Evolutionary conservation across 1,140 invertebrate genomes (phyloP).

Genomic region (Apis laboriosa): DNA sequence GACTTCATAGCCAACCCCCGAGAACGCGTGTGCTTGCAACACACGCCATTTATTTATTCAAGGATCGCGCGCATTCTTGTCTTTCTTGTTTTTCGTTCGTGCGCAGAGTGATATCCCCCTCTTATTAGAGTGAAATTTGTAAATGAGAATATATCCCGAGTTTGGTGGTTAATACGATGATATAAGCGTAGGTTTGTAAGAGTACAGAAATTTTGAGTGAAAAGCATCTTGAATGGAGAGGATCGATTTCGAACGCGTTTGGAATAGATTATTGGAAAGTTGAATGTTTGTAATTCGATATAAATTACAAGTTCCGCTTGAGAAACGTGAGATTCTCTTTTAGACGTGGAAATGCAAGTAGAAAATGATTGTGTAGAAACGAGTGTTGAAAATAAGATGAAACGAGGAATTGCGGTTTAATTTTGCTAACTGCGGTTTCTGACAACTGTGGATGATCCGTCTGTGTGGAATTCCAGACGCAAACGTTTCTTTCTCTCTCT

Average conservation of each 20-base stretch:
- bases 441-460: constrained; percentile 7
- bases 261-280: neutral
- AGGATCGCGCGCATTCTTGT: neutral
- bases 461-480: neutral
- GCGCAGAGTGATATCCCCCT: no score
- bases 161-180: no score
- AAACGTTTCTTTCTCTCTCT: neutral
- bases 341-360: neutral
- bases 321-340: neutral
- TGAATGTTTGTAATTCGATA: neutral
- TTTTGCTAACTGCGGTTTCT: constrained; percentile 2
- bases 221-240: no score
- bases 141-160: no score
- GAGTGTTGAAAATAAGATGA: neutral
- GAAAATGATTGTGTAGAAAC: neutral
- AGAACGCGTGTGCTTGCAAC: neutral
- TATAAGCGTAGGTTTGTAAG: no score
- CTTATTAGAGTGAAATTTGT: neutral
- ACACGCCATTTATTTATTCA: constrained; percentile 11
- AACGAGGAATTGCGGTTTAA: neutral
- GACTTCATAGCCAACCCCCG: constrained; percentile 28
- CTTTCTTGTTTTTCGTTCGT: neutral
- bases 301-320: neutral
- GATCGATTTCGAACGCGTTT: no score
- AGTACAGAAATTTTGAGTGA: no score